Conservation (phyloP, 2,797 vertebrate genomes). For the Synaphobranchus kaupii region DNA sequence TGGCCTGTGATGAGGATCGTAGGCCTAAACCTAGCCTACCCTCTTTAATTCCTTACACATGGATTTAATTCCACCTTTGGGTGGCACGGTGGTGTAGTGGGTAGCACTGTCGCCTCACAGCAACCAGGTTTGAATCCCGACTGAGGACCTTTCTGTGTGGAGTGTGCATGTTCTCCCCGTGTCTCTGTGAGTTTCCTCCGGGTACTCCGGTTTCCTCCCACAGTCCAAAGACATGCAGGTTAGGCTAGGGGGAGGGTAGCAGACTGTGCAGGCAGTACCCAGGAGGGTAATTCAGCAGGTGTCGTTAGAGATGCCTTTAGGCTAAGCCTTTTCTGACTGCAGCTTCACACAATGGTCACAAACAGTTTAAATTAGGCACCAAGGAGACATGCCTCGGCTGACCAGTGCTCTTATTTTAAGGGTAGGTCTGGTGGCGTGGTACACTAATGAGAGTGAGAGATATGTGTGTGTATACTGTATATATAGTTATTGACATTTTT, state of each 20-base stretch:
- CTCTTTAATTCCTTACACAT: not conserved
- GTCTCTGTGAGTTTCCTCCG: no score
- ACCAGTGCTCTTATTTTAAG: conserved; percentile 36
- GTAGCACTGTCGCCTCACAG: no score
- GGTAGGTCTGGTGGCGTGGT: not conserved
- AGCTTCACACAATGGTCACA: conserved; percentile 1
- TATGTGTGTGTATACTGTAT: not conserved
- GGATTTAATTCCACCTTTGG: not conserved
- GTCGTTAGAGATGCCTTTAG: conserved; percentile 11
- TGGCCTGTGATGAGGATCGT: not conserved
- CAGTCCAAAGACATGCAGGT: no score
- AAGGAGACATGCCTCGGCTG: not conserved
- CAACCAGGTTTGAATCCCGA: no score
- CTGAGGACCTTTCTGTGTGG: no score
- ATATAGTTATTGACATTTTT: no score
- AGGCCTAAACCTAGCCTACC: not conserved
- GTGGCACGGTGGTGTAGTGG: not conserved
- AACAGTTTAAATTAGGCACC: conserved; percentile 20
- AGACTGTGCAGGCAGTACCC: no score
- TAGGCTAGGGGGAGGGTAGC: no score
- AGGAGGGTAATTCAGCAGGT: not conserved
- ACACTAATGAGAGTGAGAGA: not conserved
- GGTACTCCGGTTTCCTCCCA: no score
- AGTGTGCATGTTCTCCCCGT: no score
- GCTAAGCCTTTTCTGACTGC: not conserved